These are phyloP conservation scores for Eriocheir sinensis DNA, from an alignment of 1,140 invertebrate species.

Conservation along the genomic window DNA sequence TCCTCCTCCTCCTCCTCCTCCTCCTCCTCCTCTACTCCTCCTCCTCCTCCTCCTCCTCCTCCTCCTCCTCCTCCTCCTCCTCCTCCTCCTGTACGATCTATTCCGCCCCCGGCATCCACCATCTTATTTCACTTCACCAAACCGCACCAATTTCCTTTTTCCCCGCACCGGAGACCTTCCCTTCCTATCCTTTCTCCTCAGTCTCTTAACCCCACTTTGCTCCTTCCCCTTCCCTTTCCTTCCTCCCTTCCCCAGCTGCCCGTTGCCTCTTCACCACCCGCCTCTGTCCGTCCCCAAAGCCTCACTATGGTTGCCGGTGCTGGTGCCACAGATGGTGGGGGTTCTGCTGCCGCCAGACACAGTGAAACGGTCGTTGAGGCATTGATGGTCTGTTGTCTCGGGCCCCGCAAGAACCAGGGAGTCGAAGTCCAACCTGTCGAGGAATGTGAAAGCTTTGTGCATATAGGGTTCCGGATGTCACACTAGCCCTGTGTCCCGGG, in stretches of 20 bases:
- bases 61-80: neutral
- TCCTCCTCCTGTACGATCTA: neutral
- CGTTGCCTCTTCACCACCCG: neutral
- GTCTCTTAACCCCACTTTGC: no score
- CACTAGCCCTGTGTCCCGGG: no score
- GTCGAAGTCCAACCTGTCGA: constrained; percentile 89
- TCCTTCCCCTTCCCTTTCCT: neutral
- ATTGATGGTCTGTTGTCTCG: constrained; percentile 88
- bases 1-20: neutral
- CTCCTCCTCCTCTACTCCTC: neutral
- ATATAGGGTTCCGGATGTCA: no score
- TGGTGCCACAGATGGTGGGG: constrained; percentile 90
- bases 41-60: no score
- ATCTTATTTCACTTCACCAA: neutral
- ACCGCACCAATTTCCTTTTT: neutral
- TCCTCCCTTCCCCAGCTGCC: neutral
- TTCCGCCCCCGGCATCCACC: neutral
- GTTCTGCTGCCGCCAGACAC: constrained; percentile 91
- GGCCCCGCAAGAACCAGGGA: constrained; percentile 89
- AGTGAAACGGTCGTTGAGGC: constrained; percentile 92
- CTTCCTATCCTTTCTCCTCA: no score
- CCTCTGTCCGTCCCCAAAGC: neutral
- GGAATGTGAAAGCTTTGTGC: no score
- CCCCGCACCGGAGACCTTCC: no score
- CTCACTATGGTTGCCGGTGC: constrained; percentile 93